phyloP scores from a whole-genome alignment of 2,797 vertebrate species.

The Sorex maritimensis region DNA sequence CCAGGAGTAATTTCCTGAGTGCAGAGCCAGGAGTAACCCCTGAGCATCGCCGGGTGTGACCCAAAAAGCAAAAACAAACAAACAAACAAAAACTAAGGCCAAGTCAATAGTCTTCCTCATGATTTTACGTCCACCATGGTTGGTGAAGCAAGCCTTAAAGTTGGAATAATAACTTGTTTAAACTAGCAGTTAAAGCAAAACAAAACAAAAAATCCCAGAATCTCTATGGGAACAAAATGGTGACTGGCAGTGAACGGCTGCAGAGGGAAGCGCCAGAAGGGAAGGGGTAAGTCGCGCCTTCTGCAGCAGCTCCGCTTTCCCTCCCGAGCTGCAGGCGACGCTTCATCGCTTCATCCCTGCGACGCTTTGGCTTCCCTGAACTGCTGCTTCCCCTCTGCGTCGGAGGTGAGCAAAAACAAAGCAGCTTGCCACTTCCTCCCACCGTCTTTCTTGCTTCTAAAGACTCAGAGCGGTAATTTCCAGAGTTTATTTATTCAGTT shows the following conservation, averaged over 20 bases:
- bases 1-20: too few species aligned
- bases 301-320: slow-evolving; percentile 9
- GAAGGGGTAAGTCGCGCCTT: slow-evolving; percentile 66
- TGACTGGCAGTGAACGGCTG: slow-evolving; percentile 66
- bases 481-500: slow-evolving; percentile 43
- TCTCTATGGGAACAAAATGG: slow-evolving; percentile 51
- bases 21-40: too few species aligned
- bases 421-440: neutral
- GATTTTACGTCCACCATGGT: slow-evolving; percentile 54
- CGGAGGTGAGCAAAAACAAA: slow-evolving; percentile 64
- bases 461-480: slow-evolving; percentile 40
- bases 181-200: slow-evolving; percentile 3
- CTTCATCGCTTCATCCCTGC: slow-evolving; percentile 17
- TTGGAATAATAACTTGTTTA: slow-evolving; percentile 68
- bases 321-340: slow-evolving; percentile 59
- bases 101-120: slow-evolving; percentile 45
- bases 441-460: slow-evolving; percentile 44
- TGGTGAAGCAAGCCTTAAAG: slow-evolving; percentile 52
- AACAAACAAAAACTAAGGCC: neutral
- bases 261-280: slow-evolving; percentile 54
- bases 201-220: neutral
- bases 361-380: neutral
- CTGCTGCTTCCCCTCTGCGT: slow-evolving; percentile 35
- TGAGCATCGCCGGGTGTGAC: too few species aligned
- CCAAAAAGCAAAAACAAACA: too few species aligned